Percentiles rank a stretch among this genome's conserved stretches.
Evolutionary conservation across 2,797 vertebrate species (phyloP).

Genomic region (Labeo calbasu): DNA sequence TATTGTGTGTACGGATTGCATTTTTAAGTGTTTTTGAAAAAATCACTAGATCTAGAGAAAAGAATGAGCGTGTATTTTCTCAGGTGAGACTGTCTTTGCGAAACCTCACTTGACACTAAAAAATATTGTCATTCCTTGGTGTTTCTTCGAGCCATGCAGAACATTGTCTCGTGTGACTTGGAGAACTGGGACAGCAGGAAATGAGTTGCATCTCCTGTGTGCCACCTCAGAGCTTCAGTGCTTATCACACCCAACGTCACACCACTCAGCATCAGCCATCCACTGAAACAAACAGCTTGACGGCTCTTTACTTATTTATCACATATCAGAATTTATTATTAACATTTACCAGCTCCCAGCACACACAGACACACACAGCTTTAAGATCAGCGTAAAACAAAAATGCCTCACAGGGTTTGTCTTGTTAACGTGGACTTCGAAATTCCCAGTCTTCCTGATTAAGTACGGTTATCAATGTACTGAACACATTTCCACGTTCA

Average conservation of each 20-base stretch:
- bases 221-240: conserved; percentile 28
- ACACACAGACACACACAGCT: conserved; percentile 8
- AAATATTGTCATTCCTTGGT: neutral
- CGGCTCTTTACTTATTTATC: conserved; percentile 56
- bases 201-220: conserved; percentile 51
- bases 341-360: conserved; percentile 31
- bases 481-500: conserved; percentile 47
- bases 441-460: conserved; percentile 43
- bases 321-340: conserved; percentile 53
- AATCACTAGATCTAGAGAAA: neutral
- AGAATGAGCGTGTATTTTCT: neutral
- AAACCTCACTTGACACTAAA: conserved; percentile 6
- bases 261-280: conserved; percentile 12
- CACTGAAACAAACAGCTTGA: conserved; percentile 49
- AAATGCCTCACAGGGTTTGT: neutral
- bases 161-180: conserved; percentile 40
- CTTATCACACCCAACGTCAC: conserved; percentile 10
- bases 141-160: conserved; percentile 17
- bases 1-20: neutral
- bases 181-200: conserved; percentile 61
- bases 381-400: neutral
- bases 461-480: conserved; percentile 34
- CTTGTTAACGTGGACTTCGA: conserved; percentile 33
- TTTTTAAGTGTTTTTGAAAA: neutral
- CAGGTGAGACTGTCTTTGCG: conserved; percentile 9